Conservation (phyloP, 2,888 invertebrate species). For the Acronicta psi region DNA sequence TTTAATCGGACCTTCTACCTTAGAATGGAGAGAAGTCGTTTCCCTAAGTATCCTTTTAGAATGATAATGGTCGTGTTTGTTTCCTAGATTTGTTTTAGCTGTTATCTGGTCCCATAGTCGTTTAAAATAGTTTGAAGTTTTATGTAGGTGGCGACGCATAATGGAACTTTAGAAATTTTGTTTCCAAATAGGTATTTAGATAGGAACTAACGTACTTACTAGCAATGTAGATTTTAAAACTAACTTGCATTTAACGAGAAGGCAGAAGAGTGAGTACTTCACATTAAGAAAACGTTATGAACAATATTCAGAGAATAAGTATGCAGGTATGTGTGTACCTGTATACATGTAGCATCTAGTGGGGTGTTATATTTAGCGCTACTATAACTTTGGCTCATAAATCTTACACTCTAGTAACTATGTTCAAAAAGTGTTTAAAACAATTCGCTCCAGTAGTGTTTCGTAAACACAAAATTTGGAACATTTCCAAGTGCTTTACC, state of each 20-base stretch:
- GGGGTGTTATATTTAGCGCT: constrained; percentile 26
- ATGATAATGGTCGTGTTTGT: constrained; percentile 40
- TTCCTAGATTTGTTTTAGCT: constrained; percentile 25
- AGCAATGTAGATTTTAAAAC: neutral
- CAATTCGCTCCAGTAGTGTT: constrained; percentile 33
- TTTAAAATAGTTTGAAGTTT: constrained; percentile 30
- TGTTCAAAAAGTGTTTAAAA: constrained; percentile 30
- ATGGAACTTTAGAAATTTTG: neutral
- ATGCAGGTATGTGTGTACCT: too few species aligned
- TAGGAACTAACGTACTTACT: neutral
- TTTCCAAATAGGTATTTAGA: neutral
- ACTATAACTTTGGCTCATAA: constrained; percentile 20
- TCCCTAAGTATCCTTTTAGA: constrained; percentile 50
- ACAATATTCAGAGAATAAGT: neutral
- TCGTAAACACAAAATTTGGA: constrained; percentile 51
- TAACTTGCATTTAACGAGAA: constrained; percentile 1
- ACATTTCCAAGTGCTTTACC: constrained; percentile 46
- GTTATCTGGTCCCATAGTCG: constrained; percentile 37
- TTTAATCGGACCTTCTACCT: constrained; percentile 48
- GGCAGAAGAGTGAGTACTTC: neutral
- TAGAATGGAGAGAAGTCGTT: constrained; percentile 40
- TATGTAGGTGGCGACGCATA: neutral
- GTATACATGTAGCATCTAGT: too few species aligned
- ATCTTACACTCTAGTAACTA: constrained; percentile 27
- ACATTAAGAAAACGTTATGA: neutral